A percentile compares a stretch with the other conserved stretches of the same genome.
These are phyloP conservation scores for Poecilus cupreus DNA, from an alignment of 2,888 invertebrate species.

Conservation along the genomic window DNA sequence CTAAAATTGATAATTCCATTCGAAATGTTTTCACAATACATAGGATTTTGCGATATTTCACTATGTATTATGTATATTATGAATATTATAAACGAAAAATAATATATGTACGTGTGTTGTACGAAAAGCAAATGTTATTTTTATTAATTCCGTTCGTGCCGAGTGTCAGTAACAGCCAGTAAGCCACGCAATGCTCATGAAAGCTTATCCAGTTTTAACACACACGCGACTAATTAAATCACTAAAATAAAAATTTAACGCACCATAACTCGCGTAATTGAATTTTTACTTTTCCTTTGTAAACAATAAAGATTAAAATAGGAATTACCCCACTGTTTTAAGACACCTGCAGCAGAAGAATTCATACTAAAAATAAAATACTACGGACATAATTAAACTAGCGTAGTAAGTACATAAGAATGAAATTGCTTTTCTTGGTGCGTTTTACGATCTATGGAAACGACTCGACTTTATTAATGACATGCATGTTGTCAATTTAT, in stretches of 20 bases:
- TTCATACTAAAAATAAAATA: no score
- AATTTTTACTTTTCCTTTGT: not conserved
- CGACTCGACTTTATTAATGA: no score
- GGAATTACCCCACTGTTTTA: not conserved
- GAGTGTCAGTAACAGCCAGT: not conserved
- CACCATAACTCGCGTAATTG: not conserved
- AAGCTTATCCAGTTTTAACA: not conserved
- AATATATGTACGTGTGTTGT: not conserved
- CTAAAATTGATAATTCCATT: no score
- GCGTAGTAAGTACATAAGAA: no score
- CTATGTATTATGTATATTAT: not conserved
- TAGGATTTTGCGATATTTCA: no score
- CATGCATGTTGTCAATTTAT: no score
- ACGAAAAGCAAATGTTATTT: slow-evolving; percentile 3
- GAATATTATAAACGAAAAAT: not conserved
- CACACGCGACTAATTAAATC: not conserved
- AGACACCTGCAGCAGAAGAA: no score
- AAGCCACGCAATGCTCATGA: not conserved
- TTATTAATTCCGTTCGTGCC: not conserved
- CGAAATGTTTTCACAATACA: no score
- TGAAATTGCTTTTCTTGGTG: no score
- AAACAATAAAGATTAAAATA: not conserved
- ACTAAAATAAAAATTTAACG: not conserved
- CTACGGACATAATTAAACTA: no score
- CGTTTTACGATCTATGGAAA: no score